These are phyloP conservation scores for Marasmarcha lunaedactyla DNA, from an alignment of 2,888 invertebrate species.

Conservation along the genomic window DNA sequence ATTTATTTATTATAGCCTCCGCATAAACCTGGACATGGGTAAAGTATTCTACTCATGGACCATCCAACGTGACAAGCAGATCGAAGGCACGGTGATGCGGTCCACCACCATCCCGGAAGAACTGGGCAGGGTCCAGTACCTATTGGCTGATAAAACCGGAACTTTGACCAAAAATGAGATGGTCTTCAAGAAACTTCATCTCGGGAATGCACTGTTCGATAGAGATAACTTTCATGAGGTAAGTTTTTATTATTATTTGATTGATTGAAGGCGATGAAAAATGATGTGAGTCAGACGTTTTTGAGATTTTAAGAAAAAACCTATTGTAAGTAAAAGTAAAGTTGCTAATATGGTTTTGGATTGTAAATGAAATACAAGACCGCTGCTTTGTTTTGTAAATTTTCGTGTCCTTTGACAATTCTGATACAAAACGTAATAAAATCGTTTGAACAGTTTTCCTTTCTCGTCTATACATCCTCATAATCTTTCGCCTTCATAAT, in stretches of 20 bases:
- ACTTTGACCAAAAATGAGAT: slow-evolving; percentile 99
- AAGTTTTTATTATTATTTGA: slow-evolving; percentile 13
- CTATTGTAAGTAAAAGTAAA: too few species aligned
- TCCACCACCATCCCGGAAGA: slow-evolving; percentile 99
- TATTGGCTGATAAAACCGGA: slow-evolving; percentile 98
- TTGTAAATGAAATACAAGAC: too few species aligned
- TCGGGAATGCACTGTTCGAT: slow-evolving; percentile 93
- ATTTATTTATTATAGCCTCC: slow-evolving; percentile 73
- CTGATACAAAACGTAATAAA: too few species aligned
- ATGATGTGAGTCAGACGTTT: too few species aligned
- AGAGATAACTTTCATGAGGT: slow-evolving; percentile 88
- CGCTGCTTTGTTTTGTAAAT: too few species aligned
- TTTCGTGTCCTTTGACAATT: too few species aligned
- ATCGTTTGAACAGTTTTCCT: too few species aligned
- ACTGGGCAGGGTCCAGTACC: slow-evolving; percentile 93
- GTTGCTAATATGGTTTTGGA: too few species aligned
- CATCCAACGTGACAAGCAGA: slow-evolving; percentile 92
- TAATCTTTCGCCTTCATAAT: too few species aligned
- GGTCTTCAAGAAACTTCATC: slow-evolving; percentile 95
- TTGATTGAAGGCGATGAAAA: background rate
- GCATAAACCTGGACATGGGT: slow-evolving; percentile 99
- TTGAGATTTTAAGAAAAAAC: too few species aligned
- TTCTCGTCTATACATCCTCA: too few species aligned
- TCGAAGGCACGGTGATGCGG: slow-evolving; percentile 94
- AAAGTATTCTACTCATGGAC: slow-evolving; percentile 98